A percentile compares a stretch with the other conserved stretches of the same genome.
phyloP scores from a whole-genome alignment of 2,888 invertebrate genomes.

The Dyspetes luteomarginatus region DNA sequence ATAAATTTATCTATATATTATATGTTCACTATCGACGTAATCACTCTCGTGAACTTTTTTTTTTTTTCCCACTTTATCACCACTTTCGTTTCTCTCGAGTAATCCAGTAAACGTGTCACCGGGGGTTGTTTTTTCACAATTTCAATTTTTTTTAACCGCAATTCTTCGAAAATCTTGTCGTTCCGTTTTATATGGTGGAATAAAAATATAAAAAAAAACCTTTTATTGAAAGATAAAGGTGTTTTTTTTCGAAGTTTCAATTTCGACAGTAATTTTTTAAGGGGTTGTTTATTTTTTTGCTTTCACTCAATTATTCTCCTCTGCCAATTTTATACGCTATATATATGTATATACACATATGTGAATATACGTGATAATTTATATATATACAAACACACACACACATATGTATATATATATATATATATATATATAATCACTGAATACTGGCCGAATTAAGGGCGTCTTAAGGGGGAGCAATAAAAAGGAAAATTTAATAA shows the following conservation, averaged over 20 bases:
- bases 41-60: slow-evolving; percentile 25
- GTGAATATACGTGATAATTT: neutral
- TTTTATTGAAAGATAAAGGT: too few relatives aligned
- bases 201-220: too few relatives aligned
- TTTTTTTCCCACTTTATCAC: neutral
- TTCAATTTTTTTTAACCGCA: too few relatives aligned
- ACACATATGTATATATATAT: neutral
- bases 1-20: neutral
- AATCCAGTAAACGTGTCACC: slow-evolving; percentile 38
- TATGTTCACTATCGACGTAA: slow-evolving; percentile 22
- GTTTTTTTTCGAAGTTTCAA: neutral
- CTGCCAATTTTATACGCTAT: too few relatives aligned
- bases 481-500: slow-evolving; percentile 8
- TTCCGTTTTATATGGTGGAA: too few relatives aligned
- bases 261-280: neutral
- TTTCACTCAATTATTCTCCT: neutral
- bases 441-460: slow-evolving; percentile 41
- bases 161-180: too few relatives aligned
- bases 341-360: too few relatives aligned
- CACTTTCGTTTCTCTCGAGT: neutral
- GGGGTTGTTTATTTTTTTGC: neutral
- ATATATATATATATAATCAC: slow-evolving; percentile 3
- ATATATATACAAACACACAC: neutral
- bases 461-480: neutral
- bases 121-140: too few relatives aligned